Conservation (phyloP, 2,888 invertebrate genomes). For the Antheraea yamamai region DNA sequence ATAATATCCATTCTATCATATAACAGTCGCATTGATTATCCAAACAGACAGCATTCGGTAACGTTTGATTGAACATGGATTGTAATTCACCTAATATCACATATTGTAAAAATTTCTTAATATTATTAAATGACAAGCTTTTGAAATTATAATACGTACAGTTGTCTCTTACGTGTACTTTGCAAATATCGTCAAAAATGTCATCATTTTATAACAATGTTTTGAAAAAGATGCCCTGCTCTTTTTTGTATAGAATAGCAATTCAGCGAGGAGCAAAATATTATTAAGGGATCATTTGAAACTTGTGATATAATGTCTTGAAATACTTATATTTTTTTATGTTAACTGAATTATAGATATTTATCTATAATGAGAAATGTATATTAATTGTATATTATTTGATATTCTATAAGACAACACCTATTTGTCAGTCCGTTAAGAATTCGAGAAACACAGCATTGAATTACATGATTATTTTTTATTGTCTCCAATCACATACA, state of each 20-base stretch:
- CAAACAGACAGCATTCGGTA: slow-evolving; percentile 63
- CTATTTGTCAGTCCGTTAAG: too few relatives aligned
- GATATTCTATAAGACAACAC: too few relatives aligned
- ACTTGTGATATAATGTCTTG: too few relatives aligned
- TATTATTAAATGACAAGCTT: not conserved
- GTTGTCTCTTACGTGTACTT: not conserved
- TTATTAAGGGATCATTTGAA: not conserved
- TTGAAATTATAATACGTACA: not conserved
- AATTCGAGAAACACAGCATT: too few relatives aligned
- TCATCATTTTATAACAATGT: not conserved
- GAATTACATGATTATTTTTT: too few relatives aligned
- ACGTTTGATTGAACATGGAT: slow-evolving; percentile 33
- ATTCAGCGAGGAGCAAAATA: not conserved
- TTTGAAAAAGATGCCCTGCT: not conserved
- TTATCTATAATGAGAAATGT: too few relatives aligned
- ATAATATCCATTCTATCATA: slow-evolving; percentile 52
- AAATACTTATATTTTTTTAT: too few relatives aligned
- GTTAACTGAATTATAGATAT: too few relatives aligned
- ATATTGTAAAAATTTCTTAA: not conserved
- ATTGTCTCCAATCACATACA: too few relatives aligned
- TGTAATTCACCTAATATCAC: not conserved
- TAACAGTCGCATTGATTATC: slow-evolving; percentile 60
- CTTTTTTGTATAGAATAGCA: too few relatives aligned
- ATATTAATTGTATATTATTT: too few relatives aligned
- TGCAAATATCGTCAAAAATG: not conserved